phyloP scores from a whole-genome alignment of 2,113 vertebrate species.

The Centrocercus urophasianus region DNA sequence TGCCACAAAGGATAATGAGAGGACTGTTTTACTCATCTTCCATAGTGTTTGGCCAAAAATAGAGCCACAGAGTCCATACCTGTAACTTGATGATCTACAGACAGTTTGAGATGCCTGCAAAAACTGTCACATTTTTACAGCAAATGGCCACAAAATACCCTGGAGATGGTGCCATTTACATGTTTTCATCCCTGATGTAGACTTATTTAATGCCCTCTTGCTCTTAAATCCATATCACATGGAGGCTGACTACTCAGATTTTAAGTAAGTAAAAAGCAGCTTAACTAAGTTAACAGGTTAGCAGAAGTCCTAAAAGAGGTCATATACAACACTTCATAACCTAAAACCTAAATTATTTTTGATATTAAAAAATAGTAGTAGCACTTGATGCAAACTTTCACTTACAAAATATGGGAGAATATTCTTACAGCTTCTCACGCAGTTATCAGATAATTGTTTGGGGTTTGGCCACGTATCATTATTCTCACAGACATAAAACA shows the following conservation, averaged over 20 bases:
- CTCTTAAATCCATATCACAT: background rate
- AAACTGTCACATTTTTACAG: background rate
- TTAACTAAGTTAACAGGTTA: background rate
- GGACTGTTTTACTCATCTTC: background rate
- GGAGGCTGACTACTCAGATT: background rate
- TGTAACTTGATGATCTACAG: background rate
- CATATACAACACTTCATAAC: background rate
- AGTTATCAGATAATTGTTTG: background rate
- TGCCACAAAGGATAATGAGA: background rate
- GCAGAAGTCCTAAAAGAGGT: background rate
- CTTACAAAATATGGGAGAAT: background rate
- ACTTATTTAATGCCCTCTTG: background rate
- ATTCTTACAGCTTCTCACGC: background rate
- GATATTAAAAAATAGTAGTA: background rate
- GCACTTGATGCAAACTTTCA: background rate
- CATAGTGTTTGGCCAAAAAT: background rate
- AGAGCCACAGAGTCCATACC: background rate
- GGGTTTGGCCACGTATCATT: background rate
- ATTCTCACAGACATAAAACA: background rate
- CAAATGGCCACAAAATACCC: background rate
- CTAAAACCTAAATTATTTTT: background rate
- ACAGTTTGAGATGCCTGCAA: background rate
- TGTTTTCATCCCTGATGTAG: background rate
- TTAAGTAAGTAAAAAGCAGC: background rate
- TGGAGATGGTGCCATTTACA: background rate